Conservation (phyloP, 2,113 vertebrate species). For the Gnathonemus echidnorhynchus region DNA sequence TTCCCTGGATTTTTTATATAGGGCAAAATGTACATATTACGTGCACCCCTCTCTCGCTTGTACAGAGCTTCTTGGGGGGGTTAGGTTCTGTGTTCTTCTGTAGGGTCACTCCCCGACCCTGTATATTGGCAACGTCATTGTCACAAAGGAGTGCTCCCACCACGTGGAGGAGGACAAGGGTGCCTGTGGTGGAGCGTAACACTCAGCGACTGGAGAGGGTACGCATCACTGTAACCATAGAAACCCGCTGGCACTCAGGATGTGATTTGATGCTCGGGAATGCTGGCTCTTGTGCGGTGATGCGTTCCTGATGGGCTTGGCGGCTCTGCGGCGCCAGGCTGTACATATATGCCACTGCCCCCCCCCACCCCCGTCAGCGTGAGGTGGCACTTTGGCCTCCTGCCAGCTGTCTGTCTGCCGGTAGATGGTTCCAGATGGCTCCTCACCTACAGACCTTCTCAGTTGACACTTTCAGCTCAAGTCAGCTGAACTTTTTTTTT, state of each 20-base stretch:
- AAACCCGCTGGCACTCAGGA: neutral
- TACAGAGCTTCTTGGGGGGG: neutral
- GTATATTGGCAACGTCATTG: neutral
- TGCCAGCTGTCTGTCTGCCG: neutral
- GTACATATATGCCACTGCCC: neutral
- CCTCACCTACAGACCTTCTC: neutral
- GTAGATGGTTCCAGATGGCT: neutral
- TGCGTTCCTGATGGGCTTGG: neutral
- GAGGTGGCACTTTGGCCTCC: neutral
- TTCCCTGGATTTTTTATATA: neutral
- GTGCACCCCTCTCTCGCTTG: neutral
- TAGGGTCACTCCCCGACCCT: neutral
- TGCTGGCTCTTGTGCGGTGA: neutral
- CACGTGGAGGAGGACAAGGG: neutral
- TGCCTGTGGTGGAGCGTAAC: neutral
- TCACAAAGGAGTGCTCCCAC: neutral
- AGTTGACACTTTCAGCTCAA: neutral
- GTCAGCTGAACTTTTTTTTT: neutral
- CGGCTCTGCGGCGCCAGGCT: neutral
- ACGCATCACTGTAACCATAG: neutral
- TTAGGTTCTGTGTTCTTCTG: neutral
- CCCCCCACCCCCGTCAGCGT: neutral
- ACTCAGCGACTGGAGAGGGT: neutral
- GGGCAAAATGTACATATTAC: slow-evolving; percentile 3
- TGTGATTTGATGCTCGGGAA: neutral